Evolutionary conservation across 2,113 vertebrate species (phyloP), one percentile per base, ranked within the genome.

Genomic region (Hirundichthys speculiger): DNA sequence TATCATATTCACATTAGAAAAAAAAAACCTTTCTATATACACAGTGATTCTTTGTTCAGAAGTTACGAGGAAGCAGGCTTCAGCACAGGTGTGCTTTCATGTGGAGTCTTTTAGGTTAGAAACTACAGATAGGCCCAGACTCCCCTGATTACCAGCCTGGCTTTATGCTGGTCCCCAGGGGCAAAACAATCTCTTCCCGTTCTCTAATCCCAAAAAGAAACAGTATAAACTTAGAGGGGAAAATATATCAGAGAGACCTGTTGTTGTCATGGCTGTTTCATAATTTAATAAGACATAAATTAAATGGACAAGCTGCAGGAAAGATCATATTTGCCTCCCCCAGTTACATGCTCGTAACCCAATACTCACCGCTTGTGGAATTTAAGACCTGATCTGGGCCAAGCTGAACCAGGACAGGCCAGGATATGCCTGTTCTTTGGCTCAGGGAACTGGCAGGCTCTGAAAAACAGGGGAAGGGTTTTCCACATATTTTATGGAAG

Each of bases 241-340:
- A 19, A 7, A 48, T 64, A 66, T 77, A 62, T 69, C 68, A 77
- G 82, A 82, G 62, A 69, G 81, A 73, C 66, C 55, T 86, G 69
- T 86, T 89, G 75, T 86, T 87, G 67, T 53, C 73, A 68, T 67
- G 56, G 51, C 54, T 84, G 73, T 64, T 77, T 73, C 65, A 86
- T 88, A 34, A 34, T 34, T 80, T 89, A 84, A 90, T 89, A 86
- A 86, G 79, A 70, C 65, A 85, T 83, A 78, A 89, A 89, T 73
- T 82, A 85, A 91, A 90, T 85, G 75, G 82, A 90, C 86, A 74
- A 87, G 79, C 73, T 80, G 77, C 72, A 90, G 83, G 88, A 82
- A 90, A 88, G 80, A 63, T 50, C 64, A 69, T 76, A 87, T 90
- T 88, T 87, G 73, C 79, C 76, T 83, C 82, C 69, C 64, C 56